Conservation (phyloP, 2,888 invertebrate species). For the Teinopalpus imperialis region DNA sequence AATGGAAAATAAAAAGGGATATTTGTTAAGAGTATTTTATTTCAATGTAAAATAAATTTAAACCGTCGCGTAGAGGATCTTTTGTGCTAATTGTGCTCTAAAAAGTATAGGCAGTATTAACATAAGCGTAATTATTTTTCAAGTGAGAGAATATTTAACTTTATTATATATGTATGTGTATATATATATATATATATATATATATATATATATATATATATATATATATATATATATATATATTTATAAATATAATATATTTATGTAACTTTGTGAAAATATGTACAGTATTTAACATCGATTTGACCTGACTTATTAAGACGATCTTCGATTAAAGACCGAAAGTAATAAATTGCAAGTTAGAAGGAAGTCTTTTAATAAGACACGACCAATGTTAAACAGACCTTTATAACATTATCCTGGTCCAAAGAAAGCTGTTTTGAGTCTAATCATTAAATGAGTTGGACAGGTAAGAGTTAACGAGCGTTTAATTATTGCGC, state of each 20-base stretch:
- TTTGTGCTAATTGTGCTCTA: conserved; percentile 18
- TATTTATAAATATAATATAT: too few species aligned
- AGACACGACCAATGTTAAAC: conserved; percentile 25
- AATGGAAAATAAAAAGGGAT: background rate
- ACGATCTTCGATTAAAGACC: too few species aligned
- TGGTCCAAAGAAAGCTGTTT: conserved; percentile 30
- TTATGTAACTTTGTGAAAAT: too few species aligned
- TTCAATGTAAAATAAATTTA: conserved; percentile 10
- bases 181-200: too few species aligned
- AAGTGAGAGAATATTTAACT: too few species aligned
- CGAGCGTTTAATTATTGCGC: conserved; percentile 51
- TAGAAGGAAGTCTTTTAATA: background rate
- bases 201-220: too few species aligned
- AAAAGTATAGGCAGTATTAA: background rate
- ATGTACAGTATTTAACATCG: too few species aligned
- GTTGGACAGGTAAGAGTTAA: conserved; percentile 52
- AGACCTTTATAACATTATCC: conserved; percentile 34
- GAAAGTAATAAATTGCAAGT: background rate
- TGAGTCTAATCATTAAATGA: conserved; percentile 53
- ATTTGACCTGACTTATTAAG: too few species aligned
- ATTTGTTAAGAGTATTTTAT: conserved; percentile 1
- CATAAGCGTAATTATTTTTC: too few species aligned
- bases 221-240: too few species aligned
- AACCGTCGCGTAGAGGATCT: conserved; percentile 9
- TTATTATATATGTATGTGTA: too few species aligned